Evolutionary conservation across 2,888 invertebrate species (phyloP).

Genomic region (Callyntrura sp.): DNA sequence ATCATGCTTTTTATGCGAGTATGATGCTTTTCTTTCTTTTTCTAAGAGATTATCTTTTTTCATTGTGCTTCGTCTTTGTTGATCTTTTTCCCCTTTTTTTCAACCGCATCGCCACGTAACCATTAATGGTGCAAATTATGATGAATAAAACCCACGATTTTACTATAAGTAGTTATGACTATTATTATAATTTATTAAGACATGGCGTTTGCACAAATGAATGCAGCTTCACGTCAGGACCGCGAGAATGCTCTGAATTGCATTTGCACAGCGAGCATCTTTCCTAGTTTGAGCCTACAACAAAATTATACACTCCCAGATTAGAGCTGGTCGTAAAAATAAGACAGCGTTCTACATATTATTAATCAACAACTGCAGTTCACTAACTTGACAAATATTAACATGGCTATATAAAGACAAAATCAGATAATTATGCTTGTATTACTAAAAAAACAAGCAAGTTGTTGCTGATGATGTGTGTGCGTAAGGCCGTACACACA

Average conservation of each 20-base stretch:
- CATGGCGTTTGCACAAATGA: not conserved
- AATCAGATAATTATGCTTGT: slow-evolving; percentile 7
- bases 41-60: slow-evolving; percentile 25
- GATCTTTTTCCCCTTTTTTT: not conserved
- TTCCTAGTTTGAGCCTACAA: not conserved
- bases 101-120: not conserved
- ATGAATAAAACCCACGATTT: slow-evolving; percentile 3
- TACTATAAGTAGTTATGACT: not conserved
- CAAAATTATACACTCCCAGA: not conserved
- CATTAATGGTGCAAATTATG: slow-evolving; percentile 46
- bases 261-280: too few relatives aligned
- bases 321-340: not conserved
- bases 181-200: not conserved
- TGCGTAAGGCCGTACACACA: not conserved
- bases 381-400: not conserved
- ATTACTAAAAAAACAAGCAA: slow-evolving; percentile 29
- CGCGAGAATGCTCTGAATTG: too few relatives aligned
- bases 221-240: not conserved
- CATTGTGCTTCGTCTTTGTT: slow-evolving; percentile 14
- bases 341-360: not conserved
- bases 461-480: not conserved
- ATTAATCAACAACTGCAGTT: not conserved
- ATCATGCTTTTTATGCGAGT: not conserved
- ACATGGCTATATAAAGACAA: slow-evolving; percentile 17
- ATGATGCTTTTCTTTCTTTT: slow-evolving; percentile 8